Base-by-base conservation (phyloP, 2,797 vertebrate genomes). In the Geotrypetes seraphini region DNA sequence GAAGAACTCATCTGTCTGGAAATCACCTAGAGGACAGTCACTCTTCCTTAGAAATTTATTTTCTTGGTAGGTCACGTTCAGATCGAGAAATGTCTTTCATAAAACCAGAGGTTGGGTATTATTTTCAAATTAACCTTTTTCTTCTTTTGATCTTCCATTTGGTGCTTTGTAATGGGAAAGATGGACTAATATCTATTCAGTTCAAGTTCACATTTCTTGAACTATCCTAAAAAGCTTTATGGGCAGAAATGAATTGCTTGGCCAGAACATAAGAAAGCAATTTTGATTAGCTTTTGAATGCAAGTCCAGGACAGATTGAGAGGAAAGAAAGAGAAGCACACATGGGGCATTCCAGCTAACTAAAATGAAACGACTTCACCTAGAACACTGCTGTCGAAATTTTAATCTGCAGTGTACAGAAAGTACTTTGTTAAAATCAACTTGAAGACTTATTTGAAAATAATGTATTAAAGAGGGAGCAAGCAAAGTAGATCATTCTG, bases 111-210 rank as follows among this genome's bases (percentile, higher is more conserved):
- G 19, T n/a, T 11, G 55, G 58, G 30, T 22, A 51, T 14, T 38
- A 50, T 44, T 69, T 58, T 39, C 19, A 38, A 59, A 64, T 61
- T 54, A 61, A 62, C 29, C 19, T 68, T 63, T 61, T 43, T 8
- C 19, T 27, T 27, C n/a, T n/a, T n/a, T n/a, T 31, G 10, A 19
- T 43, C 42, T 66, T 44, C 57, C 45, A 31, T 3, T 36, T 22
- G 42, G 15, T 54, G 33, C 40, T 60, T 24, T 50, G 35, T 39
- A 63, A 48, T 12, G 39, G 29, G 5, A 41, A 50, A 22, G 12
- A 40, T 24, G 33, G 30, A 54, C 40, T 35, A 34, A 38, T 16
- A 31, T 12, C 31, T 30, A 16, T 28, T 8, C n/a, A 50, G 8
- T 23, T 29, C 30, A 47, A 20, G 22, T 36, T 36, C 33, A n/a